Evolutionary conservation across 1,140 invertebrate genomes (phyloP), one percentile per base, ranked within the genome.

Genomic region (Aethina tumida): DNA sequence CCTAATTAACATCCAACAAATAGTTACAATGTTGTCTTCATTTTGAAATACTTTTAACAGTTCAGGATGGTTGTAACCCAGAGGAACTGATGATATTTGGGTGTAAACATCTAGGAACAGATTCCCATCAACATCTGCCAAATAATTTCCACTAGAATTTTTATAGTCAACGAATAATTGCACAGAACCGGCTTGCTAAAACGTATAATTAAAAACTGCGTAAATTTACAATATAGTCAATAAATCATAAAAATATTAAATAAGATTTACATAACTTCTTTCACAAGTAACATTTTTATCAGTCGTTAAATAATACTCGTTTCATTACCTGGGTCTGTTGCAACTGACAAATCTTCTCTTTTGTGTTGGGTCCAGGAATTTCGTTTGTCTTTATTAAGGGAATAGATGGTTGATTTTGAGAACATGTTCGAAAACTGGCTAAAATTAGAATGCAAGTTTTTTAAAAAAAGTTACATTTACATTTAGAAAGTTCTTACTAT

Each of bases 141-240:
- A 65, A 61, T 97, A 99, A 65, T 99, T 99, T 24, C 96, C 96
- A 19, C 77, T 61, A 5, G 88, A 91, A 59, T 84, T 85, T 38
- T 96, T 84, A 67, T 96, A 98, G 65, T 99, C 87, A n/a, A 78
- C 88, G 67, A 98, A 97, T 20, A 97, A 71, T 58, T 93, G 84
- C 1, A 98, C 84, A 10, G 50, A 39, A 12, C 41, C 48, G 26
- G 41, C 37, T 47, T 49, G 45, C 48, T 49, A 22, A 31, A 47
- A 39, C 36, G n/a, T 16, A 31, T 16, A 26, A 33, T 21, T 33
- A 22, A 17, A 8, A 7, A 8, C 7, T 6, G 27, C 16, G 6
- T 1, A 12, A 18, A 6, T 14, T 33, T 1, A 33, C 16, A 21
- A 12, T 33, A 21, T 6, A 18, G 16, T 17, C 7, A 18, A 18